Evolutionary conservation across 64 coral and sea anemone genomes (phyloP), one percentile per base, ranked within the genome.

Genomic region (Hydrozoanthus tunicans): DNA sequence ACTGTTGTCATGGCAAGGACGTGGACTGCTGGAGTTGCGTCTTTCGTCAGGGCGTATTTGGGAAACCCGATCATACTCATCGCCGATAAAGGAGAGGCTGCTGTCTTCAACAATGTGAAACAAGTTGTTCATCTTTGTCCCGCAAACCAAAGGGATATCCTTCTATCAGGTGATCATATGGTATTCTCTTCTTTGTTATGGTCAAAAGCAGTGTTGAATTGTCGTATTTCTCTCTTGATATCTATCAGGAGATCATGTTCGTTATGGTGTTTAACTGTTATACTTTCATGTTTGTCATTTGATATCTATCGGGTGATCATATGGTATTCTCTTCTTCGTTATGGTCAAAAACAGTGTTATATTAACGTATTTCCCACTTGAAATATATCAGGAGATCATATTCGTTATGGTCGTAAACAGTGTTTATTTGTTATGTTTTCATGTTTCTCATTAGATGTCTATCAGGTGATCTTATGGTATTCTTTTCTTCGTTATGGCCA

Each of bases 21-120:
- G 0, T 99, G 97, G 97, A 96, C 92, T 55, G 62, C 74, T 5
- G 97, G 97, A 1, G 27, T 99, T 17, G 89, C 91, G 13, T 99
- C 97, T 1, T 69, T 99, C 43, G 90, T 99, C 0, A 91, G 92
- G 51, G 97, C 94, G 0, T 99, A 99, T 53, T 78, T 99, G 5
- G 94, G 94, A 6, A 99, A 94, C 53, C 97, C 97, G 64, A 77
- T 95, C n/a, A 69, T 96, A 4, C 77, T 96, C 9, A 95, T 99
- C 80, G 80, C 86, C 12, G 94, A 99, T 55, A 80, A 91, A 58
- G 81, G 93, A n/a, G 97, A 99, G 77, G 92, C 94, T 51, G 90
- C 94, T 65, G 78, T 99, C 4, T 99, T 93, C 80, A 83, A 80
- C 59, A 77, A 90, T 12, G 97, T 99, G 5, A 81, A 89, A 17